Percentiles rank a stretch among this genome's conserved stretches.
These are phyloP conservation scores for Mus caroli DNA, from an alignment of 2,797 vertebrate species.

Conservation along the genomic window DNA sequence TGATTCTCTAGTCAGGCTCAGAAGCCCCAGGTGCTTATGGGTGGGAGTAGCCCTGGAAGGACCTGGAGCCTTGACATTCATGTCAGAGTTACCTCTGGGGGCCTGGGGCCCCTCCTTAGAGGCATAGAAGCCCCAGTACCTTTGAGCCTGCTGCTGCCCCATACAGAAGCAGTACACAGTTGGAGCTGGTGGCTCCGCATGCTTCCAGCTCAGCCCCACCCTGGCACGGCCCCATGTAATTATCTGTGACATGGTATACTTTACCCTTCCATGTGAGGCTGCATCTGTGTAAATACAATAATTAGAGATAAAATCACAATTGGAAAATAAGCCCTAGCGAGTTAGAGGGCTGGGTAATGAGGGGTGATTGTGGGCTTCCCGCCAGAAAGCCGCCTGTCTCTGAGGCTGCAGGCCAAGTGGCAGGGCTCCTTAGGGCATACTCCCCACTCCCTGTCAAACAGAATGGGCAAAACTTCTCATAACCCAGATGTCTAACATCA, in stretches of 20 bases:
- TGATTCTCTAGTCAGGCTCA: neutral
- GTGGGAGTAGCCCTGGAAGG: neutral
- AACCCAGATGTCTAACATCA: neutral
- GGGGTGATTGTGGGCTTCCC: slow-evolving; percentile 71
- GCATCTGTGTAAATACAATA: slow-evolving; percentile 81
- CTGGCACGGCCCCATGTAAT: slow-evolving; percentile 13
- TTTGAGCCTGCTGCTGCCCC: neutral
- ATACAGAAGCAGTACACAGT: neutral
- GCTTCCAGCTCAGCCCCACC: neutral
- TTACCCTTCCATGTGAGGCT: slow-evolving; percentile 66
- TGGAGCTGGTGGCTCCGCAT: neutral
- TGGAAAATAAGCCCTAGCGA: slow-evolving; percentile 84
- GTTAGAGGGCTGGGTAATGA: slow-evolving; percentile 76
- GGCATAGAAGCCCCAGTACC: neutral
- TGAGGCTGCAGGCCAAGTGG: neutral
- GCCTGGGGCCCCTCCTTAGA: neutral
- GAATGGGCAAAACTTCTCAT: neutral
- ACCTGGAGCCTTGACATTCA: neutral
- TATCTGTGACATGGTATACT: slow-evolving; percentile 46
- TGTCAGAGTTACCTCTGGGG: neutral
- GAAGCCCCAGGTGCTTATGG: neutral
- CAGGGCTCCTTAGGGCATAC: neutral
- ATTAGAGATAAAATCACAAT: slow-evolving; percentile 85
- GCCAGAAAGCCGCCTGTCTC: slow-evolving; percentile 48
- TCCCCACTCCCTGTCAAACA: neutral